phyloP scores from a whole-genome alignment of 2,888 invertebrate genomes.

The Plagodis dolabraria region DNA sequence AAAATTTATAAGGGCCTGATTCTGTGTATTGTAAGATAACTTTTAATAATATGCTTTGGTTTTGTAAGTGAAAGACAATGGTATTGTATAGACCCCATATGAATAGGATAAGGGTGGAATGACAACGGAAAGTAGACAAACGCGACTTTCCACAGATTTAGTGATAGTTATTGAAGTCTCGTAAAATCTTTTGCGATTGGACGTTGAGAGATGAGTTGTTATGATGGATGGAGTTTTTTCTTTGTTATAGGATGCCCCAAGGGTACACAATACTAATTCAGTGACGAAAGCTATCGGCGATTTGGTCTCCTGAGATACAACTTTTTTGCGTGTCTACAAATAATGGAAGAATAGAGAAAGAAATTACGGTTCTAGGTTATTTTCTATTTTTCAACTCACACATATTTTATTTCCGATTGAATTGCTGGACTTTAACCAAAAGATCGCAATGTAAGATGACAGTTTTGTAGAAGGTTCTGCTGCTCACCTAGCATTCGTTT shows the following conservation, averaged over 20 bases:
- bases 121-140: slow-evolving; percentile 53
- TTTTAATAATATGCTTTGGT: no score
- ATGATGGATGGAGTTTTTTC: slow-evolving; percentile 59
- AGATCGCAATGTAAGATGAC: no score
- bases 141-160: slow-evolving; percentile 11
- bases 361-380: background rate
- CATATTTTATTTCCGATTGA: no score
- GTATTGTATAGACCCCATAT: no score
- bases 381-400: no score
- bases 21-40: no score
- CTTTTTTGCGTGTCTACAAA: slow-evolving; percentile 10
- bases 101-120: no score
- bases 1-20: no score
- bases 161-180: slow-evolving; percentile 37
- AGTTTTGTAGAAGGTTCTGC: no score
- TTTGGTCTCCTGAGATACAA: slow-evolving; percentile 24
- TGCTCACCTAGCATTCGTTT: no score
- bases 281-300: slow-evolving; percentile 41
- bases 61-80: no score
- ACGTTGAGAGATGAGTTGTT: slow-evolving; percentile 58
- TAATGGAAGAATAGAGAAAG: slow-evolving; percentile 7
- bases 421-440: no score
- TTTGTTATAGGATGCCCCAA: slow-evolving; percentile 39
- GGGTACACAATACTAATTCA: slow-evolving; percentile 48
- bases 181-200: slow-evolving; percentile 47